Evolutionary conservation across 2,113 vertebrate species (phyloP), one percentile per base, ranked within the genome.

Genomic region (Gasterosteus aculeatus): DNA sequence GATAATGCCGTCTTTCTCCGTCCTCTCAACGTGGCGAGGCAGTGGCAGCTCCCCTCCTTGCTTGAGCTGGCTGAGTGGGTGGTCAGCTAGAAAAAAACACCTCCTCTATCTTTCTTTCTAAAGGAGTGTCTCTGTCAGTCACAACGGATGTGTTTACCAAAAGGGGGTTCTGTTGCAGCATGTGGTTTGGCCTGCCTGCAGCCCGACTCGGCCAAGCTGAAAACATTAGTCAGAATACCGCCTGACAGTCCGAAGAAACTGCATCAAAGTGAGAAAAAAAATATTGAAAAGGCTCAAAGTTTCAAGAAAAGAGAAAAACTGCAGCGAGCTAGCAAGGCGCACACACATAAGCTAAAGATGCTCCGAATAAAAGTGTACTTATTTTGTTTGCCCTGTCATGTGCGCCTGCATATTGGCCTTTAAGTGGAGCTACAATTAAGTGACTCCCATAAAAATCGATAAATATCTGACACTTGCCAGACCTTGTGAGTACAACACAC

Each of bases 401-500:
- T 10, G 61, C 1, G 26, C 19, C 51, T 44, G 59, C 19, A 58
- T 47, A 58, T 46, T 47, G 51, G 29, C 41, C 53, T 77, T 74
- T 47, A 35, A 81, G 72, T 39, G 11, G 39, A 77, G 31, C 70
- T 72, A 15, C 14, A 63, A 82, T 84, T 54, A 77, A 90, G 56
- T 70, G 59, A 72, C 59, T 67, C 79, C 41, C 59, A 72, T 31
- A 19, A 44, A 35, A 57, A 41, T 47, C 33, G 14, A 84, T 53
- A 68, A 22, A 80, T 63, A 72, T 69, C 16, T 74, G 81, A 91
- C 82, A 82, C 62, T 84, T 64, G 67, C 85, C 90, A 92, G 90
- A 81, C 80, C 78, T 75, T 49, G 56, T 54, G 76, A 76, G 63
- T 15, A 69, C 42, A 81, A 64, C 69, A 68, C 56, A 70, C n/a